These are phyloP conservation scores for Rhagonycha fulva DNA, from an alignment of 2,888 invertebrate genomes.

Conservation along the genomic window DNA sequence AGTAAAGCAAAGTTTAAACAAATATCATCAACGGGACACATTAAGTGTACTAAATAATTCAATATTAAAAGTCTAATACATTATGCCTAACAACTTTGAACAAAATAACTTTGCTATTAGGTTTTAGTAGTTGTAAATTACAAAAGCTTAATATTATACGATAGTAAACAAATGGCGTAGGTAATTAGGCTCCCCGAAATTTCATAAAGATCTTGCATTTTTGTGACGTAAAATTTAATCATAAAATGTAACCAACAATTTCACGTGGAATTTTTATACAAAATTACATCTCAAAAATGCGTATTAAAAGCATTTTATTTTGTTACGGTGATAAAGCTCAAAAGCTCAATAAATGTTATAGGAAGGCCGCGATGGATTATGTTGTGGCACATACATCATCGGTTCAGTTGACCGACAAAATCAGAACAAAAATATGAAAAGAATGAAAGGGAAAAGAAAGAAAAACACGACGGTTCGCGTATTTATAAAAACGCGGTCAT, in stretches of 20 bases:
- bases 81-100: conserved; percentile 19
- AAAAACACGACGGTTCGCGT: conserved; percentile 25
- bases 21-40: conserved; percentile 4
- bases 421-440: conserved; percentile 27
- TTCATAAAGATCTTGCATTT: neutral
- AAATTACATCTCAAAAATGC: conserved; percentile 5
- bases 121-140: conserved; percentile 33
- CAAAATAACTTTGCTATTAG: conserved; percentile 34
- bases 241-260: neutral
- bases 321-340: conserved; percentile 22
- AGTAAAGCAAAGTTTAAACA: neutral
- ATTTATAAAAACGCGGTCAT: conserved; percentile 37
- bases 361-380: conserved; percentile 25
- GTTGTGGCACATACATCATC: conserved; percentile 23
- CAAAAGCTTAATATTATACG: too few relatives aligned
- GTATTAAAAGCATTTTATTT: conserved; percentile 11
- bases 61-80: conserved; percentile 16
- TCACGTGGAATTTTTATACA: neutral
- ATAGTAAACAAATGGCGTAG: neutral
- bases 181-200: neutral
- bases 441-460: conserved; percentile 30
- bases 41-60: conserved; percentile 25
- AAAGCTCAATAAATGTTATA: conserved; percentile 27
- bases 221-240: neutral
- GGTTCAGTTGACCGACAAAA: conserved; percentile 26